phyloP scores from a whole-genome alignment of 2,113 vertebrate genomes.

The Triplophysa rosa region DNA sequence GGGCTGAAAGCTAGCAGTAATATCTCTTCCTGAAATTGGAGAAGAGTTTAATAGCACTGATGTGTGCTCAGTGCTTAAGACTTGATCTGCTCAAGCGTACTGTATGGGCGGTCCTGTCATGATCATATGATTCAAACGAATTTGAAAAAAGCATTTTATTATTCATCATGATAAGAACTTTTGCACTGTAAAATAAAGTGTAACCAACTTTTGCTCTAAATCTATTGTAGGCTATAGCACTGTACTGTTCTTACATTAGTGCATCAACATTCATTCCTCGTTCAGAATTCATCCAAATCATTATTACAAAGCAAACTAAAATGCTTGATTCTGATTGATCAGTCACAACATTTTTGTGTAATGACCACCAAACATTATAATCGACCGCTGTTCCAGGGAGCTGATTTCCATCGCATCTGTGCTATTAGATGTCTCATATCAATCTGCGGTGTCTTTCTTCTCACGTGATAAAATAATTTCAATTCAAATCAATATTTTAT shows the following conservation, averaged over 20 bases:
- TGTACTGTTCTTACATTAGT: not conserved
- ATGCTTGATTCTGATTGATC: not conserved
- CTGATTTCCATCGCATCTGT: not conserved
- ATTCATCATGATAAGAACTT: not conserved
- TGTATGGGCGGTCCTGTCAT: constrained; percentile 17
- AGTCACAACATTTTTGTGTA: not conserved
- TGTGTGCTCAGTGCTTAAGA: constrained; percentile 37
- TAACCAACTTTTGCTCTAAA: not conserved
- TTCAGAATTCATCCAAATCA: not conserved
- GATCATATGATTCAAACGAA: not conserved
- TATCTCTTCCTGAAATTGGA: constrained; percentile 39
- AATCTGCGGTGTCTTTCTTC: not conserved
- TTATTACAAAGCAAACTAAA: too few species aligned
- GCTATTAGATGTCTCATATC: not conserved
- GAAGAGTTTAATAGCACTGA: constrained; percentile 40
- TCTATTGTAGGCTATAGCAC: not conserved
- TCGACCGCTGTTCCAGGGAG: not conserved
- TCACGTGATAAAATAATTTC: not conserved
- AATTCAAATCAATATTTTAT: not conserved
- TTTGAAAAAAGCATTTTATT: not conserved
- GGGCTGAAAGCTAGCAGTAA: constrained; percentile 35
- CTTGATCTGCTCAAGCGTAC: constrained; percentile 38
- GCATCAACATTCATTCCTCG: too few species aligned
- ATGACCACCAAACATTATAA: not conserved
- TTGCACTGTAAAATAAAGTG: too few species aligned